Percentiles rank a stretch among this genome's conserved stretches.
phyloP scores from a whole-genome alignment of 2,888 invertebrate species.

The Troides aeacus region DNA sequence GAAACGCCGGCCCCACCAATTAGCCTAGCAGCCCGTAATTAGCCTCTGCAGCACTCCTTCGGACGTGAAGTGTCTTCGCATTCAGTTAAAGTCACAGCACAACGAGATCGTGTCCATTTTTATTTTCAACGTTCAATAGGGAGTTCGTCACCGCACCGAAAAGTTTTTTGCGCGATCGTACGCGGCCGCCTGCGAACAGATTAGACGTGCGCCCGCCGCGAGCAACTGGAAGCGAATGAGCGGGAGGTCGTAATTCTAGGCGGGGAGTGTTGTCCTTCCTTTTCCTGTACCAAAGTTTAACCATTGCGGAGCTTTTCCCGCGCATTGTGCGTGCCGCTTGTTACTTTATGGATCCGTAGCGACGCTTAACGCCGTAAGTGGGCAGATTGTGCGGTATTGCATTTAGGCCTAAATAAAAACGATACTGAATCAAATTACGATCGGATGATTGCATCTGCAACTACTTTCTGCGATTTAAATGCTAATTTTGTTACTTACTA shows the following conservation, averaged over 20 bases:
- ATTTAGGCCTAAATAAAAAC: slow-evolving; percentile 76
- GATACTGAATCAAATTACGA: slow-evolving; percentile 53
- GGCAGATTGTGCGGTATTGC: slow-evolving; percentile 75
- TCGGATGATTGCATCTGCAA: slow-evolving; percentile 37
- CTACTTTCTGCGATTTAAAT: slow-evolving; percentile 31
- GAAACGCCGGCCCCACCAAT: slow-evolving; percentile 77
- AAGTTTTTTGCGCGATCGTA: slow-evolving; percentile 75
- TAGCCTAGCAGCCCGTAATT: slow-evolving; percentile 75
- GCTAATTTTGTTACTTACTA: slow-evolving; percentile 23
- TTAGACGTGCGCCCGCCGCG: slow-evolving; percentile 53
- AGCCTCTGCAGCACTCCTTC: slow-evolving; percentile 65
- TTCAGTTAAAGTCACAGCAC: slow-evolving; percentile 63
- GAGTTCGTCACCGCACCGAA: slow-evolving; percentile 62
- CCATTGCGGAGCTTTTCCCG: slow-evolving; percentile 68
- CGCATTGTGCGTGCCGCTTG: slow-evolving; percentile 47
- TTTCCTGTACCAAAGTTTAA: slow-evolving; percentile 63
- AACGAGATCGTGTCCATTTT: slow-evolving; percentile 57
- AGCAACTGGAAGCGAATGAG: slow-evolving; percentile 69
- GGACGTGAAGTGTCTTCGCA: slow-evolving; percentile 60
- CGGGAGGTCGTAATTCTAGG: slow-evolving; percentile 51
- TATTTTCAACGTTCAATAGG: slow-evolving; percentile 36
- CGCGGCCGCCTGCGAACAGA: slow-evolving; percentile 32
- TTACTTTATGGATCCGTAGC: slow-evolving; percentile 46
- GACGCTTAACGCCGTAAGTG: slow-evolving; percentile 74
- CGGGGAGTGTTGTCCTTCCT: slow-evolving; percentile 69